These are phyloP conservation scores for Drosophila mauritiana DNA, from an alignment of 1,140 invertebrate genomes.

Conservation along the genomic window DNA sequence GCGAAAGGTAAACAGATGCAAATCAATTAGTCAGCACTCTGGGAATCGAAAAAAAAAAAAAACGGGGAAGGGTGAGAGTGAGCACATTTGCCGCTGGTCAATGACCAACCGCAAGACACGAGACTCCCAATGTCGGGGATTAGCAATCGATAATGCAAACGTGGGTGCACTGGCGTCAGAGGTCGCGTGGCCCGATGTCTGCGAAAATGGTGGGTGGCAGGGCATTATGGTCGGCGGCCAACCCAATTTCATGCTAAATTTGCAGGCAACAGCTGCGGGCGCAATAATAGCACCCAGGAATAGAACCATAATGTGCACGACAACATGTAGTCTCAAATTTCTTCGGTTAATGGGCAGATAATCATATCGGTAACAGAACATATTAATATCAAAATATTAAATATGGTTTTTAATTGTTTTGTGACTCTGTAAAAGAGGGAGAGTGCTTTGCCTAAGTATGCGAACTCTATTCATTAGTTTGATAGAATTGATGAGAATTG, in stretches of 20 bases:
- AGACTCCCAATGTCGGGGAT: slow-evolving; percentile 44
- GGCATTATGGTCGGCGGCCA: slow-evolving; percentile 13
- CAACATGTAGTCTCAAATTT: background rate
- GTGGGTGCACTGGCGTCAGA: slow-evolving; percentile 54
- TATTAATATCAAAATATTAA: background rate
- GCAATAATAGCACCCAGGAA: slow-evolving; percentile 8
- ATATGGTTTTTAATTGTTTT: background rate
- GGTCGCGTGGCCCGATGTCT: slow-evolving; percentile 40
- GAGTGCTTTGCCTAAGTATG: too few species aligned
- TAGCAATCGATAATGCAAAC: slow-evolving; percentile 62
- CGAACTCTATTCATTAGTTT: too few species aligned
- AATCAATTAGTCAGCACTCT: slow-evolving; percentile 31
- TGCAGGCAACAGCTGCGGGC: slow-evolving; percentile 17
- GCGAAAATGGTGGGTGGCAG: slow-evolving; percentile 8
- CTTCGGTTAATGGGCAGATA: background rate
- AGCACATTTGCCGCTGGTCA: slow-evolving; percentile 35
- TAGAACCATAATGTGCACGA: slow-evolving; percentile 3
- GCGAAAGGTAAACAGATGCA: slow-evolving; percentile 13
- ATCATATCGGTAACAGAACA: background rate
- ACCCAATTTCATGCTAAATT: slow-evolving; percentile 61
- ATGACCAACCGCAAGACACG: slow-evolving; percentile 32
- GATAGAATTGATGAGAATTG: too few species aligned
- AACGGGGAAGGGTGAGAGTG: background rate
- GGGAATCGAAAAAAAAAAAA: background rate
- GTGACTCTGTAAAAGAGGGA: too few species aligned